A percentile compares a stretch with the other conserved stretches of the same genome.
Conservation (phyloP, 2,888 invertebrate species). For the Acrobasis suavella region DNA sequence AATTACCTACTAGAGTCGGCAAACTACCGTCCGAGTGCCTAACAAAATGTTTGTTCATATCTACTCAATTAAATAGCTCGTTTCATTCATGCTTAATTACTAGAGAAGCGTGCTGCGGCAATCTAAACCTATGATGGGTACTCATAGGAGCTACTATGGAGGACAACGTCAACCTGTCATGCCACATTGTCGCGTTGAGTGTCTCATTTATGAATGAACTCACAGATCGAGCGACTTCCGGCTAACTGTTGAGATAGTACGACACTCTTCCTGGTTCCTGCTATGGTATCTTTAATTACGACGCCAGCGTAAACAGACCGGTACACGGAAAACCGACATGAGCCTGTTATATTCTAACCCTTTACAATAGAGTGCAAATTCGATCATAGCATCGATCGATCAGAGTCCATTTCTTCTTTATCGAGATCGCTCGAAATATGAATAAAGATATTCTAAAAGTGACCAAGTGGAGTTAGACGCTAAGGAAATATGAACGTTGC, state of each 20-base stretch:
- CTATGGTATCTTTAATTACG: slow-evolving; percentile 80
- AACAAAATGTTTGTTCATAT: slow-evolving; percentile 73
- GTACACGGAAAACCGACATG: slow-evolving; percentile 34
- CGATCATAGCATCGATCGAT: slow-evolving; percentile 48
- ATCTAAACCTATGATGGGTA: slow-evolving; percentile 50
- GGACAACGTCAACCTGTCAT: slow-evolving; percentile 60
- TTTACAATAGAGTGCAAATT: slow-evolving; percentile 54
- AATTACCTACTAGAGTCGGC: slow-evolving; percentile 43
- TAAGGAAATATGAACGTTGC: slow-evolving; percentile 55
- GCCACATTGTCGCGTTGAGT: slow-evolving; percentile 69
- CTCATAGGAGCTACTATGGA: slow-evolving; percentile 59
- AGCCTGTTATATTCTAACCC: slow-evolving; percentile 46
- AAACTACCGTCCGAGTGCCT: slow-evolving; percentile 47
- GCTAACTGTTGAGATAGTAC: slow-evolving; percentile 82
- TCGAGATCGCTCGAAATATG: slow-evolving; percentile 78
- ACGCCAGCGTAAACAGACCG: slow-evolving; percentile 68
- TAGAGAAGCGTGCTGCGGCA: slow-evolving; percentile 46
- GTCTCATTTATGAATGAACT: slow-evolving; percentile 81
- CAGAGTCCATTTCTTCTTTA: slow-evolving; percentile 66
- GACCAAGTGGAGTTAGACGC: slow-evolving; percentile 51
- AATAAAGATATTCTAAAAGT: slow-evolving; percentile 80
- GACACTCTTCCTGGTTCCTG: slow-evolving; percentile 83
- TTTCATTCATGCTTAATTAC: slow-evolving; percentile 79
- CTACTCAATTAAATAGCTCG: slow-evolving; percentile 75
- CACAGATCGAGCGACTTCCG: slow-evolving; percentile 81